phyloP scores from a whole-genome alignment of 2,113 vertebrate genomes.

The Platycercus adscitus region DNA sequence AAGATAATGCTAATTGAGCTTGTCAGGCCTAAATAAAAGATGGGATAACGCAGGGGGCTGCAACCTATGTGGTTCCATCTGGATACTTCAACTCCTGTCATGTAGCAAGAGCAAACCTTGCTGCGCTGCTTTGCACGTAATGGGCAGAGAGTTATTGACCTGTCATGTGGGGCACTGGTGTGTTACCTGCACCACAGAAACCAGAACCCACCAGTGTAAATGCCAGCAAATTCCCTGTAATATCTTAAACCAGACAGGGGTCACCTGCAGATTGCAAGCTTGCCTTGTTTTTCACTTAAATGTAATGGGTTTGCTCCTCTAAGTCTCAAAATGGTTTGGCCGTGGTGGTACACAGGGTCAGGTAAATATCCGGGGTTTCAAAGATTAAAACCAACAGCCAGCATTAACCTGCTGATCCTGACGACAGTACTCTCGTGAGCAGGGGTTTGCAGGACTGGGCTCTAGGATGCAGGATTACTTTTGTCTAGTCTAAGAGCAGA shows the following conservation, averaged over 20 bases:
- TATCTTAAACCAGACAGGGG: not conserved
- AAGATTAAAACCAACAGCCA: not conserved
- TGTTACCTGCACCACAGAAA: not conserved
- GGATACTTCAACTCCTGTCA: conserved; percentile 38
- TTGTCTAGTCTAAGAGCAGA: not conserved
- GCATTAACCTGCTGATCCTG: not conserved
- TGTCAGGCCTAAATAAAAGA: conserved; percentile 65
- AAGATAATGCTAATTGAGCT: conserved; percentile 60
- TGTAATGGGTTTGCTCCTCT: not conserved
- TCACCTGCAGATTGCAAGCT: not conserved
- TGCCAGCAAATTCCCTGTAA: not conserved
- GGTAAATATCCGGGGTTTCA: not conserved
- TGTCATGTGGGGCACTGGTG: not conserved
- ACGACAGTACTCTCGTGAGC: not conserved
- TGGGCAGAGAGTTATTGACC: conserved; percentile 38
- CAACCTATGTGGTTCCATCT: conserved; percentile 28
- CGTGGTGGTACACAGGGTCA: not conserved
- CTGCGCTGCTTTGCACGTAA: not conserved
- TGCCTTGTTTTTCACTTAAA: not conserved
- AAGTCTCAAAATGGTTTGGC: not conserved
- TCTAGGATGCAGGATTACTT: not conserved
- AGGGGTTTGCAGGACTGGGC: not conserved
- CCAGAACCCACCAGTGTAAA: not conserved
- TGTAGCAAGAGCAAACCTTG: not conserved
- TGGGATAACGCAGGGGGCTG: not conserved